These are phyloP conservation scores for Drosophila setosimentum DNA, from an alignment of 2,888 invertebrate species.

Conservation along the genomic window DNA sequence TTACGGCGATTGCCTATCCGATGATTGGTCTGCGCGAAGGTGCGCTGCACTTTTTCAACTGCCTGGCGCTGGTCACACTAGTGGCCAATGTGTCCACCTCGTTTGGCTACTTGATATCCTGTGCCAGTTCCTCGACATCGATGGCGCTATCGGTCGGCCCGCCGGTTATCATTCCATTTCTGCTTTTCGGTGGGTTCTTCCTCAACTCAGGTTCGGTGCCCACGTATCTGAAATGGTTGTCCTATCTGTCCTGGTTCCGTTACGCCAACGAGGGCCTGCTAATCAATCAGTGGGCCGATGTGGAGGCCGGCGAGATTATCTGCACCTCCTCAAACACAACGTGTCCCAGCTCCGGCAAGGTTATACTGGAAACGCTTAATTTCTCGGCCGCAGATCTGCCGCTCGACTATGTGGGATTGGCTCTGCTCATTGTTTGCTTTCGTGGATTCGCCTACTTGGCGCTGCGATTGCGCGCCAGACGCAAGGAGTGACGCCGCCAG, in stretches of 20 bases:
- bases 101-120: slow-evolving; percentile 96
- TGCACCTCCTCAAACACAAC: slow-evolving; percentile 91
- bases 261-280: slow-evolving; percentile 95
- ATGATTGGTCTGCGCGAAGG: slow-evolving; percentile 93
- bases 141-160: slow-evolving; percentile 97
- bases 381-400: slow-evolving; percentile 90
- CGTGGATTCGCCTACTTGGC: slow-evolving; percentile 91
- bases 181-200: slow-evolving; percentile 98
- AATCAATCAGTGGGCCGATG: slow-evolving; percentile 94
- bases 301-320: slow-evolving; percentile 90
- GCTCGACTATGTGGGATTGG: slow-evolving; percentile 90
- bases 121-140: slow-evolving; percentile 92
- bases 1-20: slow-evolving; percentile 93
- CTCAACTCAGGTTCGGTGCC: slow-evolving; percentile 96
- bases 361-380: slow-evolving; percentile 91
- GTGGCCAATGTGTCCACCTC: slow-evolving; percentile 95
- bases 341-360: slow-evolving; percentile 91
- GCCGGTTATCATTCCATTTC: slow-evolving; percentile 95
- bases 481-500: slow-evolving; percentile 85
- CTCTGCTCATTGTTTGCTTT: slow-evolving; percentile 90
- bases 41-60: slow-evolving; percentile 89
- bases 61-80: slow-evolving; percentile 91
- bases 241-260: slow-evolving; percentile 96
- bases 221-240: slow-evolving; percentile 93
- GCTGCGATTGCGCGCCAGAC: slow-evolving; percentile 89